Conservation (phyloP, 2,888 invertebrate species). For the Punctoribates punctum region DNA sequence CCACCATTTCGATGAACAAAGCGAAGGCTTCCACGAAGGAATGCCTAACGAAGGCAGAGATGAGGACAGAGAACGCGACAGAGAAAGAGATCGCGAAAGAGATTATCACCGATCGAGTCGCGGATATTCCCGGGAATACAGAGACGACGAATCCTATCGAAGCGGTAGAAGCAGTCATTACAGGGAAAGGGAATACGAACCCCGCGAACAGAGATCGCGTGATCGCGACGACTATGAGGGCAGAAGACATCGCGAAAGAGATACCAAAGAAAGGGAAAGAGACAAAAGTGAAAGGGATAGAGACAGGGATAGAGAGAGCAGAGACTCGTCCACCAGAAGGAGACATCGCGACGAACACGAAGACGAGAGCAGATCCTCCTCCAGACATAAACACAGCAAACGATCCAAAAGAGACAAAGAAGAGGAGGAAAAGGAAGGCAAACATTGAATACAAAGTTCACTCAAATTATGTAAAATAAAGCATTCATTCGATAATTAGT, state of each 20-base stretch:
- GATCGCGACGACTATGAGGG: slow-evolving; percentile 43
- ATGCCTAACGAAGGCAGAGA: slow-evolving; percentile 29
- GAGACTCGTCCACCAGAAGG: slow-evolving; percentile 24
- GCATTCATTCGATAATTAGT: background rate
- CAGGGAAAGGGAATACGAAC: slow-evolving; percentile 53
- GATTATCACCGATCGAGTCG: slow-evolving; percentile 33
- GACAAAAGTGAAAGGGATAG: slow-evolving; percentile 46
- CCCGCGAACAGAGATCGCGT: slow-evolving; percentile 40
- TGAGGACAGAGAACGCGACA: slow-evolving; percentile 43
- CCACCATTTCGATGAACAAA: slow-evolving; percentile 45
- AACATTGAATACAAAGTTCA: slow-evolving; percentile 11
- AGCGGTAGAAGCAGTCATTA: slow-evolving; percentile 49
- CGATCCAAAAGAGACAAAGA: slow-evolving; percentile 47
- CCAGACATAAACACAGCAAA: slow-evolving; percentile 46
- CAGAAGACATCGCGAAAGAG: slow-evolving; percentile 20
- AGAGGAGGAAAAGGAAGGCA: slow-evolving; percentile 40
- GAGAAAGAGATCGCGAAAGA: slow-evolving; percentile 50
- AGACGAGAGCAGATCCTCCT: slow-evolving; percentile 40
- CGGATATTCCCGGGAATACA: slow-evolving; percentile 20
- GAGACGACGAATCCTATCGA: slow-evolving; percentile 39
- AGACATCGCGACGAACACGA: slow-evolving; percentile 36
- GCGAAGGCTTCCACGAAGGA: slow-evolving; percentile 43
- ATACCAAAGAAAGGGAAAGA: slow-evolving; percentile 45
- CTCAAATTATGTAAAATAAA: background rate
- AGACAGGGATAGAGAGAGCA: slow-evolving; percentile 43